These are phyloP conservation scores for Hippasteria phrygiana DNA, from an alignment of 53 echinoderm and acorn worm species.

Conservation along the genomic window DNA sequence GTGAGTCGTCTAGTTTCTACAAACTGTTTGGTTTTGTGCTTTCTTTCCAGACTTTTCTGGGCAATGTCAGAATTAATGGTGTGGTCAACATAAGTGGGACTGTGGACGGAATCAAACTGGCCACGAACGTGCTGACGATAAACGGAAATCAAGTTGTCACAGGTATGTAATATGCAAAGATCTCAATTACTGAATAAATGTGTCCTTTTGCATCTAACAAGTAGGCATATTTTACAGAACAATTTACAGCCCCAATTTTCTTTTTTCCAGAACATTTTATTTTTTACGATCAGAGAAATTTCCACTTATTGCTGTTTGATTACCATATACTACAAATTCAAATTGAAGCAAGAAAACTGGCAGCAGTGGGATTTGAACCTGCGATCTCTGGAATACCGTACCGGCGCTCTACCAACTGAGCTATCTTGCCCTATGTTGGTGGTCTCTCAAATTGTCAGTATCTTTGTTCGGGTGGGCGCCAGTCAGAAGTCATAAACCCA, in stretches of 20 bases:
- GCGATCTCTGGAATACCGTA: no score
- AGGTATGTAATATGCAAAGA: constrained; percentile 2
- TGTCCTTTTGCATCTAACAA: background rate
- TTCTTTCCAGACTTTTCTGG: constrained; percentile 48
- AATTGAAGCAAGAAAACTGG: no score
- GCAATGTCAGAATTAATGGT: constrained; percentile 39
- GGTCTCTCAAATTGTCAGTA: no score
- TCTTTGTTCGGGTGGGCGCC: no score
- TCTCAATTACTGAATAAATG: background rate
- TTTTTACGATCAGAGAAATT: no score
- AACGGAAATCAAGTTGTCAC: constrained; percentile 66
- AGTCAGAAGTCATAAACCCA: no score
- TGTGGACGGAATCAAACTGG: constrained; percentile 55
- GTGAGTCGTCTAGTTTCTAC: no score
- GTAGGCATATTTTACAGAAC: background rate
- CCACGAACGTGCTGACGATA: constrained; percentile 51
- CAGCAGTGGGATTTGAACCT: no score
- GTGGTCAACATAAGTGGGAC: constrained; percentile 56
- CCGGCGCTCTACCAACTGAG: no score
- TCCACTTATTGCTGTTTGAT: no score
- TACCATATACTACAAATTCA: no score
- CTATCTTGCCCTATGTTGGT: no score
- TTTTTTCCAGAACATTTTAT: background rate
- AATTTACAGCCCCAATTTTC: background rate
- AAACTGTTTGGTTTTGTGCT: background rate